These are phyloP conservation scores for Tipula helvola DNA, from an alignment of 2,888 invertebrate species.

Conservation along the genomic window DNA sequence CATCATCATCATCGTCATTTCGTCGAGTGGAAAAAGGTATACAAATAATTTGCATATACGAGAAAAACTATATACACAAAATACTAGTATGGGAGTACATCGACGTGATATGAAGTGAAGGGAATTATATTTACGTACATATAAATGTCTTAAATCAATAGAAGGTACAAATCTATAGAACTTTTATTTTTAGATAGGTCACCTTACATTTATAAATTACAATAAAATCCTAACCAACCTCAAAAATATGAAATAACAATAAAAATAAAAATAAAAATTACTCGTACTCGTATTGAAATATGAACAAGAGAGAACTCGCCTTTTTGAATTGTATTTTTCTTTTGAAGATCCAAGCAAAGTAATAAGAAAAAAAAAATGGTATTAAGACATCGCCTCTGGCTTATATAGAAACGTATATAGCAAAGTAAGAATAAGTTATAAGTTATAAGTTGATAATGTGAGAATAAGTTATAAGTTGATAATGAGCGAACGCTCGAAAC, in stretches of 20 bases:
- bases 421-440: no score
- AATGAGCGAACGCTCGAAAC: no score
- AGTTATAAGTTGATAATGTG: no score
- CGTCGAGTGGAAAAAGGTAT: neutral
- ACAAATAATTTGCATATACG: neutral
- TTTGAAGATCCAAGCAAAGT: neutral
- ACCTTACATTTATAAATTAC: conserved; percentile 4
- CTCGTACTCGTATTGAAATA: neutral
- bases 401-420: neutral
- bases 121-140: neutral
- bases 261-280: neutral
- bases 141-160: neutral
- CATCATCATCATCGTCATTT: neutral
- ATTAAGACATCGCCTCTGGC: conserved; percentile 4
- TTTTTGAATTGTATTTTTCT: neutral
- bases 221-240: neutral
- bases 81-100: neutral
- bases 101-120: neutral
- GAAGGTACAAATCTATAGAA: neutral
- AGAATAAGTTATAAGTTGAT: no score
- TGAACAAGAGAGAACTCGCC: neutral
- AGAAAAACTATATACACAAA: neutral
- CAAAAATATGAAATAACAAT: neutral
- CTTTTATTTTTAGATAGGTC: neutral
- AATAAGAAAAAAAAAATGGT: neutral